Conservation (phyloP, 2,797 vertebrate genomes). For the Lerista edwardsae region DNA sequence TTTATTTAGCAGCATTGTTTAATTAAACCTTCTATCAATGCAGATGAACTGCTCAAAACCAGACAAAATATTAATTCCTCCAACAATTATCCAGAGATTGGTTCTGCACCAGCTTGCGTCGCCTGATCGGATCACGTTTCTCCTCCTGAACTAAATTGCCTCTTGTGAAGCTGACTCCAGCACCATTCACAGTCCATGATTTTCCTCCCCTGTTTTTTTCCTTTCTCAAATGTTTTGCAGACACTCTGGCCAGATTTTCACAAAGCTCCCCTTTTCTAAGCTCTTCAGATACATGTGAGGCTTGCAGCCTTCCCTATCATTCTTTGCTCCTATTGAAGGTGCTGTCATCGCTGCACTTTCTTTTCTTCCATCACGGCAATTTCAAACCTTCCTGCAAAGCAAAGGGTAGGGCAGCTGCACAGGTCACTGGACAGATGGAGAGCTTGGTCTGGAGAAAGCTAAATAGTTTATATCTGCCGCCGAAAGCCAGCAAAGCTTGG, state of each 20-base stretch:
- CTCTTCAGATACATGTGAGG: constrained; percentile 61
- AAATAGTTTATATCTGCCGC: constrained; percentile 70
- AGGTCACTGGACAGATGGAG: constrained; percentile 80
- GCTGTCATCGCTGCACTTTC: constrained; percentile 75
- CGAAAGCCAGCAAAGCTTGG: constrained; percentile 71
- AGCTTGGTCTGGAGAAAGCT: constrained; percentile 63
- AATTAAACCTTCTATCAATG: not conserved
- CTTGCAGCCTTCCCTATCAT: constrained; percentile 63
- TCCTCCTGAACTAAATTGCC: not conserved
- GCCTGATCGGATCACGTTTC: not conserved
- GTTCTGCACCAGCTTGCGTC: not conserved
- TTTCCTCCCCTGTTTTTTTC: constrained; percentile 17
- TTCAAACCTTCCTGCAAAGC: constrained; percentile 73
- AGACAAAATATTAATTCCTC: not conserved
- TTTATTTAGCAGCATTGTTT: not conserved
- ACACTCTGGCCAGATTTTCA: constrained; percentile 59
- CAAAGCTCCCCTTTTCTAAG: constrained; percentile 68
- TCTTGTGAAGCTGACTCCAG: constrained; percentile 30
- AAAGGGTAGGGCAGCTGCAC: constrained; percentile 72
- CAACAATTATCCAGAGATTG: not conserved
- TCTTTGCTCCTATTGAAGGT: constrained; percentile 73
- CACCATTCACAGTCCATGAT: not conserved
- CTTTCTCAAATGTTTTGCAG: constrained; percentile 50
- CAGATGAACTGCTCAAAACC: not conserved
- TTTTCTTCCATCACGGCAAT: constrained; percentile 75